Evolutionary conservation across 1,140 invertebrate genomes (phyloP), one percentile per base, ranked within the genome.

Genomic region (Drosophila prosaltans): DNA sequence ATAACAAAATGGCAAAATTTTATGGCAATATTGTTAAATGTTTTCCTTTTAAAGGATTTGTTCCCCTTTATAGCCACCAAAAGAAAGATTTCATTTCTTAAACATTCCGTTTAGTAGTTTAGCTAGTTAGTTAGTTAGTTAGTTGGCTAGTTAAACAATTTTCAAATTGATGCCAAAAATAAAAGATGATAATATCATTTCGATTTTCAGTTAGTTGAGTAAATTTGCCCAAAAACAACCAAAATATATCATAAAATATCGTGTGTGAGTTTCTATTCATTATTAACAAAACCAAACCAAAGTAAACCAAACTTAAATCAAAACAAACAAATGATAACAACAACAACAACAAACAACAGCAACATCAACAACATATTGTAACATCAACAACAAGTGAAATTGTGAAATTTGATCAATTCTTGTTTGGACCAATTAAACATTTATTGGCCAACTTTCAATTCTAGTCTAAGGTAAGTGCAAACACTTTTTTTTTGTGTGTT

Each of bases 391-490:
- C 45, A 40, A 30, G 32, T 11, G 39, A 21, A 32, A 11, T 24
- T 58, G 32, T 48, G 30, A 36, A 51, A 40, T 21, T 59, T 21
- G 39, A 28, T 21, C n/a, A 59, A 21, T 10, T 26, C 28, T 36
- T 58, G 16, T 58, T 58, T 39, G 21, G 16, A 16, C 16, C 57
- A 59, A 48, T 41, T n/a, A 65, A 21, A 16, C 3, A 36, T 64
- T 6, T 26, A 24, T n/a, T 41, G 26, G 21, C 11, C 16, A 10
- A 9, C 41, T 43, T 16, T 16, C 16, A 16, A 16, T 16, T 4
- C 8, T 3, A 39, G 10, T 10, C 11, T 28, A 10, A 10, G 61
- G 72, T 74, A 66, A 74, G 72, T 65, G 28, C 32, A 16, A 11
- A 65, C 16, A 16, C 16, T 16, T 16, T 16, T 16, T 16, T 16